Percentiles rank a stretch among this genome's conserved stretches.
Evolutionary conservation across 2,888 invertebrate species (phyloP).

Genomic region (Nezara viridula): DNA sequence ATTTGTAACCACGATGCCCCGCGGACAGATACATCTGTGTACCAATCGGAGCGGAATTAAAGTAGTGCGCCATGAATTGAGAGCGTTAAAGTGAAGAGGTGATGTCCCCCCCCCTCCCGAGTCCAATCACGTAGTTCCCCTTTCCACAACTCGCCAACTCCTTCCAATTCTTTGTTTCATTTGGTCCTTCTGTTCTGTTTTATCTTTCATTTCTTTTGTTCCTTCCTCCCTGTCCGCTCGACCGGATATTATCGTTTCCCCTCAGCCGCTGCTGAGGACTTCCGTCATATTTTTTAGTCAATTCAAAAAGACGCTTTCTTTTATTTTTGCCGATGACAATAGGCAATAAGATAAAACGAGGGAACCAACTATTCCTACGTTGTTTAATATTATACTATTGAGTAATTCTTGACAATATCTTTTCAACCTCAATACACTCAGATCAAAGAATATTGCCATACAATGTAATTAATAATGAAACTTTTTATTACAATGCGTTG

Average conservation of each 20-base stretch:
- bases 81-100: not conserved
- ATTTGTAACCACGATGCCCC: not conserved
- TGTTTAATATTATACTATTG: too few relatives aligned
- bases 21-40: not conserved
- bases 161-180: conserved; percentile 23
- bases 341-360: too few relatives aligned
- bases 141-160: not conserved
- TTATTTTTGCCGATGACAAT: not conserved
- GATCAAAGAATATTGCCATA: too few relatives aligned
- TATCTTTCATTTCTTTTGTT: conserved; percentile 31
- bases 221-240: not conserved
- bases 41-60: not conserved
- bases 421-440: too few relatives aligned
- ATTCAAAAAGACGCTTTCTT: not conserved
- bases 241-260: conserved; percentile 12
- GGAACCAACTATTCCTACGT: too few relatives aligned
- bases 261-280: not conserved
- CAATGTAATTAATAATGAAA: too few relatives aligned
- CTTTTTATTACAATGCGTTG: too few relatives aligned
- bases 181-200: conserved; percentile 15
- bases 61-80: not conserved
- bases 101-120: too few relatives aligned
- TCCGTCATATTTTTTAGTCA: not conserved
- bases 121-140: not conserved
- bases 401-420: too few relatives aligned